Evolutionary conservation across 1,140 invertebrate genomes (phyloP).

Genomic region (Cheumatopsyche charites): DNA sequence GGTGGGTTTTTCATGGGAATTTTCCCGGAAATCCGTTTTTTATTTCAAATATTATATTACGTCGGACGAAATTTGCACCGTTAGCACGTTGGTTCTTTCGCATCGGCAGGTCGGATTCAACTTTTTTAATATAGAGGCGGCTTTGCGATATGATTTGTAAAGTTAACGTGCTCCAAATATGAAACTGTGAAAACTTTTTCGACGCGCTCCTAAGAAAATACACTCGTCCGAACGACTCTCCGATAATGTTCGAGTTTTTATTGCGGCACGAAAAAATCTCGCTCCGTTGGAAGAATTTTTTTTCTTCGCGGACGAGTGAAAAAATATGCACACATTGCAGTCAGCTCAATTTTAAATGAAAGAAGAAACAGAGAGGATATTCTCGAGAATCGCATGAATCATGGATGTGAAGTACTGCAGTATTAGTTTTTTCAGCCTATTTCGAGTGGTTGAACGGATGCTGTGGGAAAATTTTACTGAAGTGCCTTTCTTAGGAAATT

Average conservation of each 20-base stretch:
- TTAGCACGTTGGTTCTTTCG: not conserved
- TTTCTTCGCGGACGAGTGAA: not conserved
- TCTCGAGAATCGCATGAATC: not conserved
- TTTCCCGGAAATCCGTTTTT: not conserved
- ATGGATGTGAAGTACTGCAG: too few relatives aligned
- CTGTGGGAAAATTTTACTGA: too few relatives aligned
- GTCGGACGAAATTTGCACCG: not conserved
- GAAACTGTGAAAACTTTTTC: slow-evolving; percentile 24
- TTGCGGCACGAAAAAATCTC: not conserved
- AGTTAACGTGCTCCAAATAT: slow-evolving; percentile 40
- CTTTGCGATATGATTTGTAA: slow-evolving; percentile 40
- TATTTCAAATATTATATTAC: not conserved
- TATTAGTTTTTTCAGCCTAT: too few relatives aligned
- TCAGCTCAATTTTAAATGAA: too few relatives aligned
- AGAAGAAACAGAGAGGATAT: not conserved
- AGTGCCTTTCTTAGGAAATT: too few relatives aligned
- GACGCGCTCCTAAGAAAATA: not conserved
- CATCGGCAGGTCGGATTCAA: slow-evolving; percentile 17
- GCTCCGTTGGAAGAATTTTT: not conserved
- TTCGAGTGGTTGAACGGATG: too few relatives aligned
- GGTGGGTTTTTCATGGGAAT: too few relatives aligned
- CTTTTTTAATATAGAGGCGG: slow-evolving; percentile 44
- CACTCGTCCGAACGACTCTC: slow-evolving; percentile 10
- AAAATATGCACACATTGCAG: not conserved
- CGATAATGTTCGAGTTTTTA: slow-evolving; percentile 12